A percentile compares a stretch with the other conserved stretches of the same genome.
Conservation (phyloP, 2,113 vertebrate species). For the Scartelaos histophorus region DNA sequence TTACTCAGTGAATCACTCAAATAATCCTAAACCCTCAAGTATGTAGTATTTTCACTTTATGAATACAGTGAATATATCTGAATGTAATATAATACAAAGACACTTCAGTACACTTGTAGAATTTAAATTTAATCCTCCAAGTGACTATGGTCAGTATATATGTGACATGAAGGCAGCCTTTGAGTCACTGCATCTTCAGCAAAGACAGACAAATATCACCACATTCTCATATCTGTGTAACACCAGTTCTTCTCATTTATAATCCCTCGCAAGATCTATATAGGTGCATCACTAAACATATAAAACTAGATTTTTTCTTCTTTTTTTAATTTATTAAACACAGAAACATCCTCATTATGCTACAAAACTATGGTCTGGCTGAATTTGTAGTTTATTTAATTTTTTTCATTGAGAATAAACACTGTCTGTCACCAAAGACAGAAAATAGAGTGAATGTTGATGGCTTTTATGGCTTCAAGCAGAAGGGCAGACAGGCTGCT, state of each 20-base stretch:
- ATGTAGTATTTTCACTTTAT: slow-evolving; percentile 5
- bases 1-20: slow-evolving; percentile 16
- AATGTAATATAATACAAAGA: slow-evolving; percentile 34
- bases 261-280: slow-evolving; percentile 50
- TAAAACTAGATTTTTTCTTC: slow-evolving; percentile 51
- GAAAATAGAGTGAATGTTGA: slow-evolving; percentile 21
- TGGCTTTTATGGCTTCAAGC: slow-evolving; percentile 16
- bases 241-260: slow-evolving; percentile 35
- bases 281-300: slow-evolving; percentile 4
- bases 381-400: not conserved
- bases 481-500: slow-evolving; percentile 38
- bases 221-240: slow-evolving; percentile 71
- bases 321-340: slow-evolving; percentile 69
- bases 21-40: not conserved
- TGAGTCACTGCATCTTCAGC: slow-evolving; percentile 50
- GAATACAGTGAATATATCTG: slow-evolving; percentile 29
- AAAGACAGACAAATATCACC: slow-evolving; percentile 65
- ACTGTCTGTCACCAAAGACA: slow-evolving; percentile 22
- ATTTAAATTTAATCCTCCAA: slow-evolving; percentile 60
- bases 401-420: slow-evolving; percentile 12
- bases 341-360: slow-evolving; percentile 44
- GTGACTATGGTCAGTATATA: slow-evolving; percentile 61
- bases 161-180: slow-evolving; percentile 54
- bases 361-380: slow-evolving; percentile 22
- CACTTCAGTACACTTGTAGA: slow-evolving; percentile 54